phyloP scores from a whole-genome alignment of 2,888 invertebrate species.

The Andrena haemorrhoa region DNA sequence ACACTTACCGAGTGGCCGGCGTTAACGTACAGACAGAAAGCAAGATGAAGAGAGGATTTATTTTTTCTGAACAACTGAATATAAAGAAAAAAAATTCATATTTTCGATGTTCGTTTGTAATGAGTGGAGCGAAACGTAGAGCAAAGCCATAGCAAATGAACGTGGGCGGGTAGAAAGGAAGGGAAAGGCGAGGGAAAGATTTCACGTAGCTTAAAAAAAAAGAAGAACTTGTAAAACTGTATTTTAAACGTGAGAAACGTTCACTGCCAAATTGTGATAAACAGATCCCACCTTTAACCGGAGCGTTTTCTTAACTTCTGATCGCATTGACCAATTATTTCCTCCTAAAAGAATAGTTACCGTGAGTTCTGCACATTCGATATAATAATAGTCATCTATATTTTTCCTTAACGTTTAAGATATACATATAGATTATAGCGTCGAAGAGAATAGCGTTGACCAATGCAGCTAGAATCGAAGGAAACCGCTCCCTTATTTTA shows the following conservation, averaged over 20 bases:
- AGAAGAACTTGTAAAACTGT: conserved; percentile 69
- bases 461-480: conserved; percentile 77
- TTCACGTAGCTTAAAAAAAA: conserved; percentile 52
- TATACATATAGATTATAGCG: conserved; percentile 35
- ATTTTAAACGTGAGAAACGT: conserved; percentile 79
- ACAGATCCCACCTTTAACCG: conserved; percentile 78
- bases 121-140: conserved; percentile 37
- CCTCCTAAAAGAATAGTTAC: conserved; percentile 70
- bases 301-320: conserved; percentile 76
- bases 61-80: conserved; percentile 73
- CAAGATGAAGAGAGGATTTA: conserved; percentile 67
- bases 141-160: conserved; percentile 49
- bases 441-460: conserved; percentile 69
- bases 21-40: conserved; percentile 41
- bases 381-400: conserved; percentile 71
- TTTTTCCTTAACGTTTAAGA: conserved; percentile 65
- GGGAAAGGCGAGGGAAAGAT: conserved; percentile 8
- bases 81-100: conserved; percentile 63
- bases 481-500: conserved; percentile 77
- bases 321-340: conserved; percentile 76
- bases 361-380: conserved; percentile 69
- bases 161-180: not conserved
- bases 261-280: conserved; percentile 85
- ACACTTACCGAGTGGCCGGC: conserved; percentile 33
- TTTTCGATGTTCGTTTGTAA: conserved; percentile 69